These are phyloP conservation scores for Andrena dorsata DNA, from an alignment of 2,888 invertebrate species.

Conservation along the genomic window DNA sequence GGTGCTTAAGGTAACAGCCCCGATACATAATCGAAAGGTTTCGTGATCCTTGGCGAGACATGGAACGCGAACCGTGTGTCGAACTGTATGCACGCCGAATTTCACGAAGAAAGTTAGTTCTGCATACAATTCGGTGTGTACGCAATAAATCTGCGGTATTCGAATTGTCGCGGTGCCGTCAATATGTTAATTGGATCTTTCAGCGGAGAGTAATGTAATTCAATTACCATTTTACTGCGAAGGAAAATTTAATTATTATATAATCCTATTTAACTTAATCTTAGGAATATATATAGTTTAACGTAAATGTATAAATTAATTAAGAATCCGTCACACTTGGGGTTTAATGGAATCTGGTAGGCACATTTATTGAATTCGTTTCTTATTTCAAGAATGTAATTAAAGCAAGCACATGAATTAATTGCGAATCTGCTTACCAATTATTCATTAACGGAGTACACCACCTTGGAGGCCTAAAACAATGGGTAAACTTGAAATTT, in stretches of 20 bases:
- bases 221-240: not conserved
- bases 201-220: constrained; percentile 11
- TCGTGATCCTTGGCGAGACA: constrained; percentile 33
- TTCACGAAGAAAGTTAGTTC: not conserved
- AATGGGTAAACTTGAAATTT: no score
- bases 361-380: not conserved
- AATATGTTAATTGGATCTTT: constrained; percentile 18
- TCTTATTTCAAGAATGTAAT: not conserved
- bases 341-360: not conserved
- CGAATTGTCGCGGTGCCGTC: not conserved
- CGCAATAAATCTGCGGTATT: not conserved
- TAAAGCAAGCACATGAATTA: not conserved
- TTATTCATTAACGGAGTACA: no score
- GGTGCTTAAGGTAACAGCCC: constrained; percentile 37
- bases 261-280: constrained; percentile 21
- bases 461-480: no score
- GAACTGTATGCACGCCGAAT: not conserved
- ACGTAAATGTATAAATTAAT: constrained; percentile 7
- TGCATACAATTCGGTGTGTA: not conserved
- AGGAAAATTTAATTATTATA: constrained; percentile 26
- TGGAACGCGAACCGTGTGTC: not conserved
- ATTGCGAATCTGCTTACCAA: no score
- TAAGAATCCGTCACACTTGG: not conserved
- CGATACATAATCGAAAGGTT: constrained; percentile 38
- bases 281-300: constrained; percentile 1